These are phyloP conservation scores for Blastomussa wellsi DNA, from an alignment of 92 coral and sea anemone genomes.

Conservation along the genomic window DNA sequence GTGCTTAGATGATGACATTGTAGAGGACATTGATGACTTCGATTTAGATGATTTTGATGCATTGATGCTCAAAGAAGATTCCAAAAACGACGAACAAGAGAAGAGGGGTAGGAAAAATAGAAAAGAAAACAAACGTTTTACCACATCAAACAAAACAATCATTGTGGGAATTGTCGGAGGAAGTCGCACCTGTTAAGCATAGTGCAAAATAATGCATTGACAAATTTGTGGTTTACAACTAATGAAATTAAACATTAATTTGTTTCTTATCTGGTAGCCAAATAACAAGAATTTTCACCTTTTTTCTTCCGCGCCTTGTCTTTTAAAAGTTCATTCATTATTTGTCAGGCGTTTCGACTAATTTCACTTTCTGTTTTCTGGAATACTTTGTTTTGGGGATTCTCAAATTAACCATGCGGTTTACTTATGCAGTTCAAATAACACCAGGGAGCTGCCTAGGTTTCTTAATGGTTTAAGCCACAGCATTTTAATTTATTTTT, in stretches of 20 bases:
- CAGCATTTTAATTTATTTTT: background rate
- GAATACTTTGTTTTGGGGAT: background rate
- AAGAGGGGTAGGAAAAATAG: slow-evolving; percentile 9
- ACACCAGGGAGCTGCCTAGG: background rate
- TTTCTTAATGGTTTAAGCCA: background rate
- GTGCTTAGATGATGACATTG: slow-evolving; percentile 18
- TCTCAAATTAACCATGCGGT: background rate
- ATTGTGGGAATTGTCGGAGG: slow-evolving; percentile 12
- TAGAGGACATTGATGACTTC: background rate
- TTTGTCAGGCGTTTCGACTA: background rate
- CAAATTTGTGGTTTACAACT: slow-evolving; percentile 4
- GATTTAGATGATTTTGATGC: background rate
- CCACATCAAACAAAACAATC: background rate
- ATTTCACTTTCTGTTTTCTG: background rate
- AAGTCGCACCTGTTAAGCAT: slow-evolving; percentile 15
- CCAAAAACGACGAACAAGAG: background rate
- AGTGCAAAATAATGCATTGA: background rate
- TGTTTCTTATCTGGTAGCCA: slow-evolving; percentile 6
- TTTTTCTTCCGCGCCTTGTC: background rate
- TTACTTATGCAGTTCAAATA: background rate
- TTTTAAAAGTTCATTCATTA: background rate
- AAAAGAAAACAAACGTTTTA: background rate
- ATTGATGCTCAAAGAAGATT: background rate
- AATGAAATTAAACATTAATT: slow-evolving; percentile 32
- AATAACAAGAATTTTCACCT: background rate